Evolutionary conservation across 2,888 invertebrate species (phyloP), one percentile per base, ranked within the genome.

Genomic region (Tetanocera ferruginea): DNA sequence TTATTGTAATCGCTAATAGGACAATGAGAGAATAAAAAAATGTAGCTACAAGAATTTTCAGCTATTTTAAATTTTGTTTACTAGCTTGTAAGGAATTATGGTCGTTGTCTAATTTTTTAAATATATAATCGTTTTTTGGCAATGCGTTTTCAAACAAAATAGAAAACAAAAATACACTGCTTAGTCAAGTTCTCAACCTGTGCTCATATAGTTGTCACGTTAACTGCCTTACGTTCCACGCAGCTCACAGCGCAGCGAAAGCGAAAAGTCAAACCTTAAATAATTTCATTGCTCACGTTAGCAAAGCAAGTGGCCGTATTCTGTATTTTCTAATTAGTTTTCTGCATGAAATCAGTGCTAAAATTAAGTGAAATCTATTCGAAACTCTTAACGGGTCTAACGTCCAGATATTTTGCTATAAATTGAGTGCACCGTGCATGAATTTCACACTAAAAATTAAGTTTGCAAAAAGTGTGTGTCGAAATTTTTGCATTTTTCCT

Each of bases 191-290:
- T 11, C 14, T 43, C 43, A 11, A 43, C 43, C 43, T 1, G 11
- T 14, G 43, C 43, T 43, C 43, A 11, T 11, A 43, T 14, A 31
- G 3, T 23, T 49, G 64, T 19, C 14, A 23, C n/a, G 17, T 70
- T 64, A 78, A 37, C 8, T 37, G n/a, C n/a, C n/a, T 43, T 52
- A 62, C 55, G 37, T 80, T 55, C 62, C 66, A 77, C 64, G 62
- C 25, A 17, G 17, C 17, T 31, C 37, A 49, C 62, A 17, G 14
- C 52, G 43, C 43, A 43, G 43, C 11, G 19, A 37, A 28, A 70
- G 9, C 23, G 4, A 74, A 74, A 74, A 64, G 74, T 64, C 64
- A 74, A 64, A 75, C 17, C 23, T 64, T n/a, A 64, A 72, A 72
- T 57, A 57, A 72, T 74, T 69, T 62, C 43, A 73, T 73, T 23